A percentile compares a stretch with the other conserved stretches of the same genome.
phyloP scores from a whole-genome alignment of 2,113 vertebrate species.

The Lichenostomus cassidix region DNA sequence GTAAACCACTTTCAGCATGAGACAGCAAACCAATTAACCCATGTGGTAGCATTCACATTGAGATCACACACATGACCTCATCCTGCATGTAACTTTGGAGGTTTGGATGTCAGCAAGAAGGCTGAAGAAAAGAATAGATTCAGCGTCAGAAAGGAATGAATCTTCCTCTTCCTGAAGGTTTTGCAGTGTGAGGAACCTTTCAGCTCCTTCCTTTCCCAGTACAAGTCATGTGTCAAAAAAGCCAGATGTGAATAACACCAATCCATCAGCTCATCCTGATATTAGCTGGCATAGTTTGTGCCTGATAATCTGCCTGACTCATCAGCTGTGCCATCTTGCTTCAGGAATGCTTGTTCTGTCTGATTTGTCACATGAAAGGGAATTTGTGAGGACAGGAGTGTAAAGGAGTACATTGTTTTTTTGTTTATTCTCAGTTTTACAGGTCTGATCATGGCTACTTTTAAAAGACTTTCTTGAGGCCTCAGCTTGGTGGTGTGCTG shows the following conservation, averaged over 20 bases:
- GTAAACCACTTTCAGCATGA: not conserved
- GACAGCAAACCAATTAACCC: slow-evolving; percentile 35
- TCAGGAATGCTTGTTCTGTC: not conserved
- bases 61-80: slow-evolving; percentile 51
- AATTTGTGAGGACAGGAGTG: not conserved
- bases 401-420: not conserved
- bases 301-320: not conserved
- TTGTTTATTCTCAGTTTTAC: not conserved
- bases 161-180: not conserved
- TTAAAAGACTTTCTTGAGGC: not conserved
- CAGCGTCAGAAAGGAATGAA: not conserved
- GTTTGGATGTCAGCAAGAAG: slow-evolving; percentile 30
- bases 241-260: not conserved
- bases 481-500: not conserved
- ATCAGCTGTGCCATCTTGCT: not conserved
- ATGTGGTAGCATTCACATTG: slow-evolving; percentile 38
- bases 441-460: not conserved
- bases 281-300: not conserved
- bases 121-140: not conserved
- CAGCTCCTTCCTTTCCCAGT: not conserved
- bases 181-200: not conserved
- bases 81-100: not conserved
- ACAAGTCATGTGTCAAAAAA: not conserved
- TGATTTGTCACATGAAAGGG: not conserved
- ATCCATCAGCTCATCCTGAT: not conserved